Evolutionary conservation across 2,113 vertebrate species (phyloP).

Genomic region (Ornithorhynchus anatinus): DNA sequence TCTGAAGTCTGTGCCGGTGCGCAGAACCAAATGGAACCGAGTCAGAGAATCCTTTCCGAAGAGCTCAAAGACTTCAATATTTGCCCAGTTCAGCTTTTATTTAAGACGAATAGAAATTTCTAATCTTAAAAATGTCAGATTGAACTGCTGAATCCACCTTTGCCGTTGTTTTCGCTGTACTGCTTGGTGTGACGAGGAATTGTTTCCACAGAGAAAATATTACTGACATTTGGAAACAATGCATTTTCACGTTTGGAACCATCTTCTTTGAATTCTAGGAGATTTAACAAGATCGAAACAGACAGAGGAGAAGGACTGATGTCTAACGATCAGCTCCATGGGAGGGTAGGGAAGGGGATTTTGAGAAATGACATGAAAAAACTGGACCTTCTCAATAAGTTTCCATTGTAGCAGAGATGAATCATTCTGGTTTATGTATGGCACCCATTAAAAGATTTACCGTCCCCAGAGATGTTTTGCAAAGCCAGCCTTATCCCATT

Average conservation of each 20-base stretch:
- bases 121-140: neutral
- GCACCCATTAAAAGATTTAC: neutral
- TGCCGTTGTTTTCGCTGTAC: constrained; percentile 11
- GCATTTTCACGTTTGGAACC: neutral
- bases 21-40: too few relatives aligned
- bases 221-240: constrained; percentile 43
- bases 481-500: neutral
- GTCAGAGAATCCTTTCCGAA: too few relatives aligned
- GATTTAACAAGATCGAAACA: neutral
- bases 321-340: neutral
- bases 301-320: neutral
- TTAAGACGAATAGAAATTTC: neutral
- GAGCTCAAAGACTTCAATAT: neutral
- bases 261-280: neutral
- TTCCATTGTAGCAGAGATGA: neutral
- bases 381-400: neutral
- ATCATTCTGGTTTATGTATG: neutral
- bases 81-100: neutral
- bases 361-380: neutral
- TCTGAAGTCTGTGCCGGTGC: too few relatives aligned
- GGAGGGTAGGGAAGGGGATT: neutral
- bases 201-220: constrained; percentile 36
- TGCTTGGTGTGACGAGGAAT: neutral
- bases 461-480: neutral
- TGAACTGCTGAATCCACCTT: neutral